Percentiles rank a stretch among this genome's conserved stretches.
Conservation (phyloP, 2,888 invertebrate genomes). For the Drosophila niveifrons region DNA sequence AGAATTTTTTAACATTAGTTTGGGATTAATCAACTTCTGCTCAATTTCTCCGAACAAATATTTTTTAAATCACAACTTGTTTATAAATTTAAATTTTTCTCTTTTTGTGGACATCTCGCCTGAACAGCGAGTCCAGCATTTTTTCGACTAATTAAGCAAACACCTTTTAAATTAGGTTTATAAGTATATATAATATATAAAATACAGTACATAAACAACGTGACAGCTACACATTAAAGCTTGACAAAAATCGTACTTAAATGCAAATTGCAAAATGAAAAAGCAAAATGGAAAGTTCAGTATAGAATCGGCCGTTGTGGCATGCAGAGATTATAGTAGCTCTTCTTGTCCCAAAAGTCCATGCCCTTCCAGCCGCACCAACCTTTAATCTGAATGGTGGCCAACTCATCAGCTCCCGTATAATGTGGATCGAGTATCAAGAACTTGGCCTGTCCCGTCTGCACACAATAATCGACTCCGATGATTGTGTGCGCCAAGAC, state of each 20-base stretch:
- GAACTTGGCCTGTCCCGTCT: conserved; percentile 93
- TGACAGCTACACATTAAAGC: conserved; percentile 36
- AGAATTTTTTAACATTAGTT: too few relatives aligned
- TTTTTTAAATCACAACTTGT: too few relatives aligned
- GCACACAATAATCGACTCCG: conserved; percentile 94
- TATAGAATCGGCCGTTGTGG: conserved; percentile 88
- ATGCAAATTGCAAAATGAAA: conserved; percentile 32
- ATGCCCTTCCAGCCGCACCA: conserved; percentile 99
- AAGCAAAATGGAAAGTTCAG: conserved; percentile 57
- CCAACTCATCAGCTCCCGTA: conserved; percentile 94
- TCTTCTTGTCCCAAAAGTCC: conserved; percentile 97
- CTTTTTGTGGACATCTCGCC: too few relatives aligned
- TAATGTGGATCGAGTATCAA: conserved; percentile 99
- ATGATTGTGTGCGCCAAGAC: conserved; percentile 99
- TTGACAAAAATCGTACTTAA: conserved; percentile 42
- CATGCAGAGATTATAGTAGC: conserved; percentile 98
- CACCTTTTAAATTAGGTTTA: conserved; percentile 18
- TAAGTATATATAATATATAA: conserved; percentile 43
- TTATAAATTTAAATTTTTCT: too few relatives aligned
- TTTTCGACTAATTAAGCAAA: not conserved
- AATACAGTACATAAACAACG: conserved; percentile 49
- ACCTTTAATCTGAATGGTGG: conserved; percentile 91
- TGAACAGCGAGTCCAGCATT: too few relatives aligned
- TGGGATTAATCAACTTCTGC: too few relatives aligned
- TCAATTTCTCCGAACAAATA: too few relatives aligned